Evolutionary conservation across 2,113 vertebrate genomes (phyloP).

Genomic region (Melanerpes aurifrons): DNA sequence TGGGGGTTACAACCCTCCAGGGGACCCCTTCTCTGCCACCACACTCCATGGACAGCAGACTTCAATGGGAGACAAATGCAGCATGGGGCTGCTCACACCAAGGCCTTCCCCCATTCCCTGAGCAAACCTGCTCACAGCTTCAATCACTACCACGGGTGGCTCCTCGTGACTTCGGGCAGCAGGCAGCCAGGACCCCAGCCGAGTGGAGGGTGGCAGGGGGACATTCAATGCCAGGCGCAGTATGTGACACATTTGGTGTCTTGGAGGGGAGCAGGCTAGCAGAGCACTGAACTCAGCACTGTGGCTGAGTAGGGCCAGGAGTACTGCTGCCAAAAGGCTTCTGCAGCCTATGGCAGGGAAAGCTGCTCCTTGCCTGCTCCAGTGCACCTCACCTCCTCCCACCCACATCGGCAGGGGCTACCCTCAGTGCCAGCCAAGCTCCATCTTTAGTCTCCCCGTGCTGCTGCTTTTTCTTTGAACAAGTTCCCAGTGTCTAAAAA

Average conservation of each 20-base stretch:
- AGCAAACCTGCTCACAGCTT: neutral
- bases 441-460: neutral
- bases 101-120: neutral
- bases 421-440: neutral
- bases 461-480: slow-evolving; percentile 41
- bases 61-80: accelerated
- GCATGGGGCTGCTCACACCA: neutral
- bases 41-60: neutral
- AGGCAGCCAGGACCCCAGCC: neutral
- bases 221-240: accelerated
- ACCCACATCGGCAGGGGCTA: accelerated
- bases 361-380: neutral
- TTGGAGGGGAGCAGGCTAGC: accelerated
- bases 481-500: slow-evolving; percentile 65
- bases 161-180: accelerated
- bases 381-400: neutral
- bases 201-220: neutral
- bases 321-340: accelerated
- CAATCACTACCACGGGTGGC: neutral
- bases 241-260: accelerated
- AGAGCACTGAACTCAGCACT: accelerated
- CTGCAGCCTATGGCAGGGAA: neutral
- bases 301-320: accelerated
- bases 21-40: accelerated
- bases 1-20: neutral